phyloP scores from a whole-genome alignment of 2,797 vertebrate genomes.

The Furcifer pardalis region DNA sequence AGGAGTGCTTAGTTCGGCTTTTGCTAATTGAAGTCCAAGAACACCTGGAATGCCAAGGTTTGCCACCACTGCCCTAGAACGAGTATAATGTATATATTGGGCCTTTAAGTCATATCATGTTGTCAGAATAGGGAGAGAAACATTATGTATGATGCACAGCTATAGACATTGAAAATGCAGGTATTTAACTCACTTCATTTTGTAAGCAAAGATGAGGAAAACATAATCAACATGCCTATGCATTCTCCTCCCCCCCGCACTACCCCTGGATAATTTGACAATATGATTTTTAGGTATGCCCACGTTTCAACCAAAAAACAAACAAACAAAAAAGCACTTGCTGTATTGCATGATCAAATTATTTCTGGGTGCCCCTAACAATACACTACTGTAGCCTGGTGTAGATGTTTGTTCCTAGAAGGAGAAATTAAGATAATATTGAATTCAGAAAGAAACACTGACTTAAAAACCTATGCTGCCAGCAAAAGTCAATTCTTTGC shows the following conservation, averaged over 20 bases:
- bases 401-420: slow-evolving; percentile 48
- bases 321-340: not conserved
- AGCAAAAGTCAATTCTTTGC: slow-evolving; percentile 74
- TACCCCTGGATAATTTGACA: not conserved
- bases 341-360: slow-evolving; percentile 49
- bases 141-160: not conserved
- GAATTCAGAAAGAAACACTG: not conserved
- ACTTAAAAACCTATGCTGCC: slow-evolving; percentile 41
- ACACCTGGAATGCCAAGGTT: too few species aligned
- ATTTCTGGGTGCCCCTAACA: slow-evolving; percentile 33
- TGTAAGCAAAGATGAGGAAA: slow-evolving; percentile 8
- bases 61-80: not conserved
- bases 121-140: rapidly evolving
- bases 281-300: slow-evolving; percentile 1
- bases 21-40: too few species aligned
- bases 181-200: not conserved
- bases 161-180: slow-evolving; percentile 1
- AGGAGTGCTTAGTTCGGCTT: too few species aligned
- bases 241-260: rapidly evolving
- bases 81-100: too few species aligned
- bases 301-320: slow-evolving; percentile 19
- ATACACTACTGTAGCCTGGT: slow-evolving; percentile 14
- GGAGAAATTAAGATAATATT: slow-evolving; percentile 61
- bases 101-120: not conserved
- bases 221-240: not conserved